These are phyloP conservation scores for Aphelenchoides bicaudatus DNA, from an alignment of 2,888 invertebrate genomes.

Conservation along the genomic window DNA sequence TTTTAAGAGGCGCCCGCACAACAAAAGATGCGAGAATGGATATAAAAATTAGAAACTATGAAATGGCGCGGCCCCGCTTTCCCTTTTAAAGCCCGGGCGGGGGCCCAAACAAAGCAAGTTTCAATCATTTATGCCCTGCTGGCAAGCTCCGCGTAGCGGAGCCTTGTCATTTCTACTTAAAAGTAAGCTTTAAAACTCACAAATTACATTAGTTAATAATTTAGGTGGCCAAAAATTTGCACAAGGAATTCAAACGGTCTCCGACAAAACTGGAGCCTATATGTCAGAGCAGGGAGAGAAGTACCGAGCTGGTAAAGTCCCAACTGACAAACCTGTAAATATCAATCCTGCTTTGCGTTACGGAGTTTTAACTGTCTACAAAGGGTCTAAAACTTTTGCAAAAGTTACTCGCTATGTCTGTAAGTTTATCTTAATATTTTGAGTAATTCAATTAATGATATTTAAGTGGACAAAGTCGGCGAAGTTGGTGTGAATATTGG, in stretches of 20 bases:
- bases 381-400: slow-evolving; percentile 70
- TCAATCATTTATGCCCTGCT: too few species aligned
- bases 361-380: slow-evolving; percentile 69
- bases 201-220: slow-evolving; percentile 17
- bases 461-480: slow-evolving; percentile 67
- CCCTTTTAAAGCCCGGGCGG: too few species aligned
- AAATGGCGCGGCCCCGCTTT: too few species aligned
- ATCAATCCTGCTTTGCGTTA: slow-evolving; percentile 67
- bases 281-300: slow-evolving; percentile 67
- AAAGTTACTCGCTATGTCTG: slow-evolving; percentile 68
- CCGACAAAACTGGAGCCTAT: slow-evolving; percentile 68
- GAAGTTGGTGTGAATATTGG: slow-evolving; percentile 68
- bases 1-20: too few species aligned
- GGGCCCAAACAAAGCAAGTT: too few species aligned
- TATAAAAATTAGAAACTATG: too few species aligned
- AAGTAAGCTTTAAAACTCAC: slow-evolving; percentile 20
- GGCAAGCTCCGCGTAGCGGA: too few species aligned
- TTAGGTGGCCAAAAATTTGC: slow-evolving; percentile 70
- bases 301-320: slow-evolving; percentile 31
- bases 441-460: neutral
- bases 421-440: slow-evolving; percentile 12
- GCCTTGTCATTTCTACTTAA: slow-evolving; percentile 17
- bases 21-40: too few species aligned
- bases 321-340: slow-evolving; percentile 62
- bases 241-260: slow-evolving; percentile 63